Base-by-base conservation (phyloP, 2,888 invertebrate genomes). In the Drosophila nigricruria region DNA sequence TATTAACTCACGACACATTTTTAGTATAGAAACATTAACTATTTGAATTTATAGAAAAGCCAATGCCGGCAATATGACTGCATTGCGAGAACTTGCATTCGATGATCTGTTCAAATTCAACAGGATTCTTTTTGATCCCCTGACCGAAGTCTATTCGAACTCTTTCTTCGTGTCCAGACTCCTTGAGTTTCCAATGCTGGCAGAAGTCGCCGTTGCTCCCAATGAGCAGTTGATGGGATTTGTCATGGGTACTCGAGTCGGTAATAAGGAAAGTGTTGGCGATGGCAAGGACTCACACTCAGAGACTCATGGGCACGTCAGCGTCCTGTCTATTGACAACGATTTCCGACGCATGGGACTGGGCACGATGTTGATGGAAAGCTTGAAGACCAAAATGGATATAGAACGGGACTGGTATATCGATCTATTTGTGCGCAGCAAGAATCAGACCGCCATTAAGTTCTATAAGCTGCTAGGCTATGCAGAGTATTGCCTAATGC, bases 41-140 rank as follows among this genome's bases (percentile, higher is more conserved):
- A 36, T 6, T 25, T 1, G n/a, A 53, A 30, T 32, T 10, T 6
- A 1, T 4, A 34, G 5, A 25, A 18, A 36, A 45, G 5, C 9
- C 5, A 12, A 12, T 5, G 4, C 30, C 20, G n/a, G 2, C 9
- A 60, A 14, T 12, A 82, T 82, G 82, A 56, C 69, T 40, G 27
- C 67, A 8, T 5, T 70, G 8, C 75, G 88, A 0, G 58, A 64
- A 18, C 68, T 82, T 5, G 9, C 18, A 0, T 50, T 88, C 3
- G 61, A 74, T 1, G 82, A 82, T 57, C 49, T 82, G 1, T 84
- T 81, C 16, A 66, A 65, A 42, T 71, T 84, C 14, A 88, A 88
- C 30, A 58, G 65, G 9, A 59, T 81, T 25, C 27, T 59, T 1
- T 40, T 81, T 1, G 82, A 82, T 68, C 67, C 72, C 0, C 4